Evolutionary conservation across 1,140 invertebrate species (phyloP).

Genomic region (Heliconius himera): DNA sequence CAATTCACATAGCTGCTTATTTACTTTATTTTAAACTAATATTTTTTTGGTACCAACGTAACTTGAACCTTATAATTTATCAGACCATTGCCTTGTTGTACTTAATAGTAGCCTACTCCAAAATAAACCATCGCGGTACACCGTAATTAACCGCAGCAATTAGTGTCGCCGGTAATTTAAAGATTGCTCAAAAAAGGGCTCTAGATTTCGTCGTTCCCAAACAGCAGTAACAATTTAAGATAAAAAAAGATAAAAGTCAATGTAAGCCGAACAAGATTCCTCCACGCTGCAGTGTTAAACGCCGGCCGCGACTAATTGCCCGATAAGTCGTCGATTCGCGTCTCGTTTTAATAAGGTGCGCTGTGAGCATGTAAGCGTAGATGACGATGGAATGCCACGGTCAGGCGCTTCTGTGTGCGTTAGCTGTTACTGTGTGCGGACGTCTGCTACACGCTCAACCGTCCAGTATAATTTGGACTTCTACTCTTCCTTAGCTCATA

Average conservation of each 20-base stretch:
- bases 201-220: constrained; percentile 41
- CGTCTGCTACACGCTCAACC: constrained; percentile 70
- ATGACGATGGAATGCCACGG: constrained; percentile 78
- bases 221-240: constrained; percentile 39
- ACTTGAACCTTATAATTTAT: not conserved
- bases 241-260: constrained; percentile 55
- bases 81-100: not conserved
- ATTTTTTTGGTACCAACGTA: not conserved
- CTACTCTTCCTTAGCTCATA: constrained; percentile 46
- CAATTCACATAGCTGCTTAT: constrained; percentile 62
- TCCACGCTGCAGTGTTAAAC: constrained; percentile 64
- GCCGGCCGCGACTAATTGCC: constrained; percentile 77
- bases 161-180: constrained; percentile 40
- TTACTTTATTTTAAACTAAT: not conserved
- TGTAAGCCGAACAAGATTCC: constrained; percentile 65
- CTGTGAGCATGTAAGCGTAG: constrained; percentile 72
- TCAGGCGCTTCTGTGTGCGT: constrained; percentile 59
- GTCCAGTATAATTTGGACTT: constrained; percentile 53
- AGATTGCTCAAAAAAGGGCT: constrained; percentile 32
- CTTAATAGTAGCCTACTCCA: constrained; percentile 12
- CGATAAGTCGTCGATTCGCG: constrained; percentile 80
- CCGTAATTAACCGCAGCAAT: constrained; percentile 43
- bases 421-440: constrained; percentile 63
- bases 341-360: constrained; percentile 81
- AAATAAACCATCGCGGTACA: constrained; percentile 36